Percentiles rank a stretch among this genome's conserved stretches.
Evolutionary conservation across 2,888 invertebrate species (phyloP).

Genomic region (Eustalomyia histrio): DNA sequence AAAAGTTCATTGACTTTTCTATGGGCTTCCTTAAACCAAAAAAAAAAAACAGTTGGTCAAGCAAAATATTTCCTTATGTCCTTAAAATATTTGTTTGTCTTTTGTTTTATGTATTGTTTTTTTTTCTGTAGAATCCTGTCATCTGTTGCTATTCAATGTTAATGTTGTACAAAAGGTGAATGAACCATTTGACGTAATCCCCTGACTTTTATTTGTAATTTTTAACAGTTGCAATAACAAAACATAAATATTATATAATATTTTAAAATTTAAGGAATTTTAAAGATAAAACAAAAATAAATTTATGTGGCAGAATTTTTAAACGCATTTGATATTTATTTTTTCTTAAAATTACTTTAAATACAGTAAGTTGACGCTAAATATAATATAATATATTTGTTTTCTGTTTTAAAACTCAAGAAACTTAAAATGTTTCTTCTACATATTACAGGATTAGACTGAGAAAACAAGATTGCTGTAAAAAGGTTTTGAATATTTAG

Average conservation of each 20-base stretch:
- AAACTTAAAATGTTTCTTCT: too few relatives aligned
- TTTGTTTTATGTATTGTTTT: background rate
- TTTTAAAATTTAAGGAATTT: slow-evolving; percentile 34
- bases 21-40: background rate
- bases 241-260: slow-evolving; percentile 51
- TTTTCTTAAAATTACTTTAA: too few relatives aligned
- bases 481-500: too few relatives aligned
- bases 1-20: slow-evolving; percentile 7
- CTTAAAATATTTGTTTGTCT: slow-evolving; percentile 15
- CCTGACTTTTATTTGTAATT: slow-evolving; percentile 33
- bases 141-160: slow-evolving; percentile 59
- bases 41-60: slow-evolving; percentile 40
- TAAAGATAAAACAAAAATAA: slow-evolving; percentile 22
- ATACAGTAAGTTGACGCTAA: too few relatives aligned
- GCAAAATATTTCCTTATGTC: slow-evolving; percentile 41
- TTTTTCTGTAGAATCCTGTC: slow-evolving; percentile 51
- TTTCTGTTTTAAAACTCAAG: too few relatives aligned
- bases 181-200: slow-evolving; percentile 63
- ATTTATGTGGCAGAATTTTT: slow-evolving; percentile 52
- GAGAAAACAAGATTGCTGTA: too few relatives aligned
- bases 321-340: background rate
- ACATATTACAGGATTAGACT: too few relatives aligned
- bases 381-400: too few relatives aligned
- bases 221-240: background rate
- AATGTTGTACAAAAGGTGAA: slow-evolving; percentile 50